phyloP scores from a whole-genome alignment of 2,113 vertebrate species.

The Gulo gulo region DNA sequence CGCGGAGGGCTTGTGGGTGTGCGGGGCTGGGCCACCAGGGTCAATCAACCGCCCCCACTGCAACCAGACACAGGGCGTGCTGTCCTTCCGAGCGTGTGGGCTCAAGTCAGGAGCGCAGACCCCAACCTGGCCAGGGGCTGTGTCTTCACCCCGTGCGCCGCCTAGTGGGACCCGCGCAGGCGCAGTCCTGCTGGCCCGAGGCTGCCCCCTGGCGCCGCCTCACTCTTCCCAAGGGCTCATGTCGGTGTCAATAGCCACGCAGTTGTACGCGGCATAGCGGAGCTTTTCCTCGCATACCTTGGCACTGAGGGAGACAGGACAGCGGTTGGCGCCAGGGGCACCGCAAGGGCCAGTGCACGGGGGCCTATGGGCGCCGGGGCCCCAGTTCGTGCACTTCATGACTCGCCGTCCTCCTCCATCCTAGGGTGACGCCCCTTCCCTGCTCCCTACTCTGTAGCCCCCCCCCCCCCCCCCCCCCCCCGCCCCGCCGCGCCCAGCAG shows the following conservation, averaged over 20 bases:
- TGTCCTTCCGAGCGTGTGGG: not conserved
- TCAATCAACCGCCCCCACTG: not conserved
- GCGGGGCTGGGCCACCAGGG: not conserved
- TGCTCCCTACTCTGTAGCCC: not conserved
- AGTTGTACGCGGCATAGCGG: conserved; percentile 98
- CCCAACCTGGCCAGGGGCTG: not conserved
- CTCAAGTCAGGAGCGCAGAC: not conserved
- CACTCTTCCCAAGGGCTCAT: conserved; percentile 99
- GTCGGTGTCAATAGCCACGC: conserved; percentile 97
- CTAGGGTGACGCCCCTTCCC: not conserved
- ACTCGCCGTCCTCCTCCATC: not conserved
- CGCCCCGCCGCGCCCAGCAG: not conserved
- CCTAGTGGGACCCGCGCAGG: not conserved
- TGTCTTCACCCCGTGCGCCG: not conserved
- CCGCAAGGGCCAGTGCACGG: not conserved
- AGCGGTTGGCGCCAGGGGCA: not conserved
- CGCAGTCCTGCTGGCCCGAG: not conserved
- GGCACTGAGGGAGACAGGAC: conserved; percentile 82
- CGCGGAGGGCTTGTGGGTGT: not conserved
- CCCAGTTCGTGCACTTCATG: not conserved
- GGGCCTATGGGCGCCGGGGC: not conserved
- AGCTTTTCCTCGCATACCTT: conserved; percentile 97
- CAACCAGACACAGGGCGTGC: not conserved
- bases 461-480: not conserved
- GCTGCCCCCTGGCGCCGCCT: conserved; percentile 29